These are phyloP conservation scores for Gymnopithys bicolor DNA, from an alignment of 2,797 vertebrate genomes.

Conservation along the genomic window DNA sequence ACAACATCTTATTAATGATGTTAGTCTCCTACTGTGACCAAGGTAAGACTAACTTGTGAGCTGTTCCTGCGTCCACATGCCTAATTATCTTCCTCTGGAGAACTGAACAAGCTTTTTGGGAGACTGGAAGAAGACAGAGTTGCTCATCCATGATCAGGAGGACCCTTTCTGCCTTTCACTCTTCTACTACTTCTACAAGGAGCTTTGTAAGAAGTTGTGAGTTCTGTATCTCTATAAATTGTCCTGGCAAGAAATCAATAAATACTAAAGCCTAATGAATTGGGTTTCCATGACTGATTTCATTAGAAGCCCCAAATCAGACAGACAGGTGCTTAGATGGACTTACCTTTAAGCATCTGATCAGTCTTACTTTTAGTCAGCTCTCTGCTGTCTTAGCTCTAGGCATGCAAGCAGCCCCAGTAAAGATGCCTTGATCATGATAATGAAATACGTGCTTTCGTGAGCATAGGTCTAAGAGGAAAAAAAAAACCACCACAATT, in stretches of 20 bases:
- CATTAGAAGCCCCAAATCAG: not conserved
- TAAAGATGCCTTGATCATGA: not conserved
- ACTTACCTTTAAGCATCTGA: not conserved
- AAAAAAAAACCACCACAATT: not conserved
- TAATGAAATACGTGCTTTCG: not conserved
- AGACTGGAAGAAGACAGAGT: not conserved
- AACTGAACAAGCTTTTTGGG: not conserved
- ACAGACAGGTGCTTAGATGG: not conserved
- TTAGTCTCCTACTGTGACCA: not conserved
- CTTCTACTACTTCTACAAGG: not conserved
- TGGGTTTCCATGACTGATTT: not conserved
- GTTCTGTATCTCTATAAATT: slow-evolving; percentile 25
- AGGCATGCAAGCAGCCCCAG: not conserved
- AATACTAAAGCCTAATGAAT: slow-evolving; percentile 14
- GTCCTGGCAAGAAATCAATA: slow-evolving; percentile 45
- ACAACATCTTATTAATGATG: rapidly evolving
- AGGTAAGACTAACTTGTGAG: not conserved
- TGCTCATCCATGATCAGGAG: not conserved
- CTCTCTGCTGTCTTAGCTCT: not conserved
- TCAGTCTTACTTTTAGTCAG: not conserved
- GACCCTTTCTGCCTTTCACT: not conserved
- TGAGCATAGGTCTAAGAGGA: not conserved
- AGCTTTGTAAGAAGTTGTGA: not conserved
- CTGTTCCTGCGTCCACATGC: not conserved
- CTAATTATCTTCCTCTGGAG: not conserved